A percentile compares a stretch with the other conserved stretches of the same genome.
These are phyloP conservation scores for Clarias batrachus DNA, from an alignment of 2,113 vertebrate species.

Conservation along the genomic window DNA sequence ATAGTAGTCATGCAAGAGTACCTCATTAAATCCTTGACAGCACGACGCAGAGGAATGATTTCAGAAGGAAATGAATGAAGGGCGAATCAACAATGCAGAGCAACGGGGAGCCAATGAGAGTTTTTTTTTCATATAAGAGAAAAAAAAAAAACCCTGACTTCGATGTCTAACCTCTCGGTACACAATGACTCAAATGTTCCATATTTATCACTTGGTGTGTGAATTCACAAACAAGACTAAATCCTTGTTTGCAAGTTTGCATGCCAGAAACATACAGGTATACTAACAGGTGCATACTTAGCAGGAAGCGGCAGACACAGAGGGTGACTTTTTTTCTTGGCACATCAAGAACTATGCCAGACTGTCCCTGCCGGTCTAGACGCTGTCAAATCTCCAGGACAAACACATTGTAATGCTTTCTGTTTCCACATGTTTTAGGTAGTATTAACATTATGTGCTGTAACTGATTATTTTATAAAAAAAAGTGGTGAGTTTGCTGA, in stretches of 20 bases:
- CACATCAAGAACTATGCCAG: slow-evolving; percentile 22
- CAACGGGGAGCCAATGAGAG: slow-evolving; percentile 8
- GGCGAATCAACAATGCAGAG: neutral
- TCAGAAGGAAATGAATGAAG: slow-evolving; percentile 31
- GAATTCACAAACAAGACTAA: neutral
- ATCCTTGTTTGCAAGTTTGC: slow-evolving; percentile 8
- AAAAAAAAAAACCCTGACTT: slow-evolving; percentile 5
- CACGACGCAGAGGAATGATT: slow-evolving; percentile 20
- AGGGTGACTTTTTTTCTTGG: slow-evolving; percentile 7
- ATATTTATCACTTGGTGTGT: neutral
- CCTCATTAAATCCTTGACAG: slow-evolving; percentile 28
- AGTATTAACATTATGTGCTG: neutral
- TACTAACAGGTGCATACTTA: slow-evolving; percentile 38
- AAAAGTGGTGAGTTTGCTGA: neutral
- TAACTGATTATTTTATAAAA: neutral
- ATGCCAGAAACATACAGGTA: slow-evolving; percentile 26
- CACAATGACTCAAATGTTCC: neutral
- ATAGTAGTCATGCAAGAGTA: neutral
- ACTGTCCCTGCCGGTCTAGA: slow-evolving; percentile 24
- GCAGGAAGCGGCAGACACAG: slow-evolving; percentile 35
- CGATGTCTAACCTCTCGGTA: neutral
- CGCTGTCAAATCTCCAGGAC: neutral
- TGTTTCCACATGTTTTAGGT: neutral
- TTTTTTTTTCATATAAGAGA: slow-evolving; percentile 24
- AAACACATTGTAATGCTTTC: neutral